Evolutionary conservation across 1,140 invertebrate species (phyloP).

Genomic region (Doryteuthis pealeii): DNA sequence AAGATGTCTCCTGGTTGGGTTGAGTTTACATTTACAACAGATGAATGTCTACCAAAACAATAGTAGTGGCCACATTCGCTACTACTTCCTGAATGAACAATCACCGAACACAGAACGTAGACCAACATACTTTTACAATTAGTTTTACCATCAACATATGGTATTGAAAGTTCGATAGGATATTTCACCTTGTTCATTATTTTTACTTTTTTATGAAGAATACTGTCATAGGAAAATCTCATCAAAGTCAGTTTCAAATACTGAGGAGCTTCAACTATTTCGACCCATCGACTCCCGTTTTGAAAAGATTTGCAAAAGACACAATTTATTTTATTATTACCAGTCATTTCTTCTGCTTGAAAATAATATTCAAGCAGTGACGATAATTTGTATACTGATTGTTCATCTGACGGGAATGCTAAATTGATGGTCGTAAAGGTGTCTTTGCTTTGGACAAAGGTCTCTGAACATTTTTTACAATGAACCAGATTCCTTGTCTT

Average conservation of each 20-base stretch:
- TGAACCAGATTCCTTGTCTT: neutral
- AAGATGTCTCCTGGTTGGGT: conserved; percentile 38
- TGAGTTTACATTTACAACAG: conserved; percentile 28
- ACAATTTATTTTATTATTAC: conserved; percentile 81
- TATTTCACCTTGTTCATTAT: conserved; percentile 57
- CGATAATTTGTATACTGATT: no score
- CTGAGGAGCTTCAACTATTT: conserved; percentile 71
- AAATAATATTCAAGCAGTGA: conserved; percentile 73
- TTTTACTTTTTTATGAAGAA: conserved; percentile 73
- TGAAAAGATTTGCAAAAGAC: conserved; percentile 73
- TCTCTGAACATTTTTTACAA: conserved; percentile 17
- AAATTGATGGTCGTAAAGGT: conserved; percentile 31
- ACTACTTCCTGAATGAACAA: conserved; percentile 79
- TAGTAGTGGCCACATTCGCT: conserved; percentile 86
- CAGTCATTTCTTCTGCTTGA: conserved; percentile 74
- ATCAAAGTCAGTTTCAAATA: conserved; percentile 80
- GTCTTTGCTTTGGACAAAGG: conserved; percentile 18
- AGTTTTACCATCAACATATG: conserved; percentile 47
- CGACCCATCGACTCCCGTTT: conserved; percentile 75
- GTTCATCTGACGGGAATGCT: no score
- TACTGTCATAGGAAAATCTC: conserved; percentile 77
- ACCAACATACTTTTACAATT: conserved; percentile 45
- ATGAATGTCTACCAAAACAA: conserved; percentile 70
- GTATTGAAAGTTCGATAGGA: conserved; percentile 52
- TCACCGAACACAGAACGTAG: conserved; percentile 76